Evolutionary conservation across 2,113 vertebrate genomes (phyloP), one percentile per base, ranked within the genome.

Genomic region (Nycticorax nycticorax): DNA sequence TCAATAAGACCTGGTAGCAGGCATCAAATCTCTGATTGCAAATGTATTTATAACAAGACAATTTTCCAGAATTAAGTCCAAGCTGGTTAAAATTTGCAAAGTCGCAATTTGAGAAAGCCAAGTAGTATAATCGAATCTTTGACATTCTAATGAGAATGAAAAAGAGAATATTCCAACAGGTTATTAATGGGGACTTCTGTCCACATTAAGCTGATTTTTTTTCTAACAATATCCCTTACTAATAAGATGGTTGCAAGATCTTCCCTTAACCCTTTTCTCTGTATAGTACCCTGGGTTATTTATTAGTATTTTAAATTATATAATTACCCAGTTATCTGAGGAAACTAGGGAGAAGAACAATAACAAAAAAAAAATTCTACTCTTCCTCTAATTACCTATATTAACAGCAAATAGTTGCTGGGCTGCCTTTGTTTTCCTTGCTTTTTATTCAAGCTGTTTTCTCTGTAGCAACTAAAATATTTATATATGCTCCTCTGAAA

Each of bases 391-490:
- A 79, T 82, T 87, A 75, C 23, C 30, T 85, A 9, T 35, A 69
- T 59, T 85, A 76, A 91, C 14, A 43, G 26, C 14, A 84, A 77
- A 43, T 8, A 89, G 50, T 62, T 84, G 5, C 47, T 79, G 32
- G 32, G 32, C 57, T 93, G 57, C 62, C 39, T 95, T 92, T 87
- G 57, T 43, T 85, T 89, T 93, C 53, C 20, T 76, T 23, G 16
- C 5, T 79, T 91, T 86, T 87, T 47, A 72, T 55, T 62, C 57
- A 82, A 63, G 48, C 12, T 73, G 8, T 66, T 87, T 89, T 19
- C 22, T 48, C 57, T 43, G 41, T 47, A 85, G 41, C 35, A 71
- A 79, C 66, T 96, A 35, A 92, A 94, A 88, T 94, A 93, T 92
- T 93, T 95, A 93, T 66, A 66, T 13, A 48, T 5, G 10, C 35